Conservation (phyloP, 2,888 invertebrate species). For the Empis stercorea region DNA sequence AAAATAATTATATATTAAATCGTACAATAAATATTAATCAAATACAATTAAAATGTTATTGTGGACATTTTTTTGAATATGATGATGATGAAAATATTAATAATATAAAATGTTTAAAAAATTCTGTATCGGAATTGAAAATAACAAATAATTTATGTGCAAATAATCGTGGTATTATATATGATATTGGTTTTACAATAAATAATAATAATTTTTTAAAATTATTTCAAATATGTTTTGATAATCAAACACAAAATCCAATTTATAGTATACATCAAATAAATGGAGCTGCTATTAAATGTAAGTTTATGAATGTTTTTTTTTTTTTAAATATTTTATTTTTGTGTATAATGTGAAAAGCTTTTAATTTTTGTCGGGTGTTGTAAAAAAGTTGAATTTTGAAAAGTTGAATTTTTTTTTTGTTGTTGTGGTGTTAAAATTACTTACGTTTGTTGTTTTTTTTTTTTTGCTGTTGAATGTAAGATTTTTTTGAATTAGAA, state of each 20-base stretch:
- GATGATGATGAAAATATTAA: slow-evolving; percentile 6
- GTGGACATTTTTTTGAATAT: slow-evolving; percentile 8
- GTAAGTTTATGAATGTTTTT: slow-evolving; percentile 21
- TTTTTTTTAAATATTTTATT: slow-evolving; percentile 8
- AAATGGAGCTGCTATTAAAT: slow-evolving; percentile 28
- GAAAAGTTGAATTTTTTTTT: too few relatives aligned
- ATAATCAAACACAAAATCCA: slow-evolving; percentile 23
- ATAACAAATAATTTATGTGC: slow-evolving; percentile 23
- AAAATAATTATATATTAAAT: slow-evolving; percentile 13
- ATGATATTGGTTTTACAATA: slow-evolving; percentile 18
- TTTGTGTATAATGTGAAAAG: background rate
- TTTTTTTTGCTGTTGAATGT: too few relatives aligned
- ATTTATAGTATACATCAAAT: slow-evolving; percentile 30
- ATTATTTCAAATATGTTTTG: slow-evolving; percentile 29
- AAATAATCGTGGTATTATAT: slow-evolving; percentile 16
- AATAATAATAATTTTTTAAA: slow-evolving; percentile 12
- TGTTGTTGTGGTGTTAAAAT: too few relatives aligned
- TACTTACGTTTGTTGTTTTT: too few relatives aligned
- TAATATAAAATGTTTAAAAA: slow-evolving; percentile 14
- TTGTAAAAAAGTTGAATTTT: too few relatives aligned
- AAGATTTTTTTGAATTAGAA: too few relatives aligned
- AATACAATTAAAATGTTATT: slow-evolving; percentile 11
- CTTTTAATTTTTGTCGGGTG: background rate
- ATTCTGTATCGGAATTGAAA: slow-evolving; percentile 16
- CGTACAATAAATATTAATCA: slow-evolving; percentile 2